Percentiles rank a stretch among this genome's conserved stretches.
Conservation (phyloP, 1,140 invertebrate species). For the Saxidomus purpurata region DNA sequence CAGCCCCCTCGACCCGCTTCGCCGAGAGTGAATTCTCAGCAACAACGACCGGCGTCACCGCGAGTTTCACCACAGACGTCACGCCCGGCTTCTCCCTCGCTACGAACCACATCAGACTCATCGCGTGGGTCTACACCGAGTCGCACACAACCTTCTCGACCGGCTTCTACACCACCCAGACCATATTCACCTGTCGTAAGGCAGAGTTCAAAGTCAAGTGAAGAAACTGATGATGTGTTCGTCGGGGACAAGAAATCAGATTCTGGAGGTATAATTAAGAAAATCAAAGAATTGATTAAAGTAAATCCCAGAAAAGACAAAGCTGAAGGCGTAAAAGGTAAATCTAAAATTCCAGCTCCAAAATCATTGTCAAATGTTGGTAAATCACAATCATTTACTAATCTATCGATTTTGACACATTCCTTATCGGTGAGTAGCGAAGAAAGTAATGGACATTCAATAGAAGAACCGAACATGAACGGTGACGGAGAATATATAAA, state of each 20-base stretch:
- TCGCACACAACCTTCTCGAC: conserved; percentile 63
- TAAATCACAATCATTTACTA: conserved; percentile 77
- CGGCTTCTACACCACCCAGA: conserved; percentile 70
- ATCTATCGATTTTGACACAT: conserved; percentile 61
- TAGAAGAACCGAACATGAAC: conserved; percentile 66
- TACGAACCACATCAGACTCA: conserved; percentile 10
- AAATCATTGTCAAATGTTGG: conserved; percentile 66
- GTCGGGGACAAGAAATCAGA: conserved; percentile 66
- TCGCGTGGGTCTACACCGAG: conserved; percentile 59
- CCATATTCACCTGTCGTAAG: conserved; percentile 63
- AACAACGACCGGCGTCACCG: conserved; percentile 37
- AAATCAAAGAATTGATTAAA: conserved; percentile 82
- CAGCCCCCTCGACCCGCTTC: conserved; percentile 10
- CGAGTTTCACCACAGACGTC: conserved; percentile 4
- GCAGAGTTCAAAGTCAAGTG: conserved; percentile 65
- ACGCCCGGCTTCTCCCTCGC: conserved; percentile 60
- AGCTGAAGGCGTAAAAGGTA: conserved; percentile 63
- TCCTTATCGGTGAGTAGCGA: conserved; percentile 34
- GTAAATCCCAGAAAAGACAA: conserved; percentile 77
- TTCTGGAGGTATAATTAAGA: conserved; percentile 74
- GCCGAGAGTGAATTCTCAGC: background rate
- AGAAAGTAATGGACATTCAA: conserved; percentile 44
- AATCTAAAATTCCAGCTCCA: conserved; percentile 80
- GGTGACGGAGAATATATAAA: conserved; percentile 64
- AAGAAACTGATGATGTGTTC: conserved; percentile 58